These are phyloP conservation scores for Microcebus ravelobensis DNA, from an alignment of 2,113 vertebrate genomes.

Conservation along the genomic window DNA sequence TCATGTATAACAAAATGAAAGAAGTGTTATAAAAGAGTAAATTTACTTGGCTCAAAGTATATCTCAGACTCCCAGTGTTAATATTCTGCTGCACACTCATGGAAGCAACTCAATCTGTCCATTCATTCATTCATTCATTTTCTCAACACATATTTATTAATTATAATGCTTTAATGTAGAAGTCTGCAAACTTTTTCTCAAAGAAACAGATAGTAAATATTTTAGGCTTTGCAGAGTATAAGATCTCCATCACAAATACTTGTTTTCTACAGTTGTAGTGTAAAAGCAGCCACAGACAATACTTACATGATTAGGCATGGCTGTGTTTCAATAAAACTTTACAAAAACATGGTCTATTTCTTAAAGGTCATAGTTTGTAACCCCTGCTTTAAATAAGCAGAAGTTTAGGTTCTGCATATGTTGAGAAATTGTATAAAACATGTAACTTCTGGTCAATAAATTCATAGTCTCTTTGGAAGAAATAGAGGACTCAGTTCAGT, in stretches of 20 bases:
- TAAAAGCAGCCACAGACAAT: background rate
- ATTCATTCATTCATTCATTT: background rate
- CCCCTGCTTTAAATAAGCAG: background rate
- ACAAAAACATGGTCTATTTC: background rate
- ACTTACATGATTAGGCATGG: background rate
- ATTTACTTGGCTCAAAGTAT: background rate
- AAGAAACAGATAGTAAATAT: background rate
- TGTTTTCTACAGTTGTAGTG: background rate
- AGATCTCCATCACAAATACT: background rate
- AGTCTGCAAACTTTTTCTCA: background rate
- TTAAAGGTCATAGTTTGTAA: background rate
- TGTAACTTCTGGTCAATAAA: background rate
- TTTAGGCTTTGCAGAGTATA: background rate
- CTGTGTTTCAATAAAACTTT: constrained; percentile 19
- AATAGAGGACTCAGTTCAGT: background rate
- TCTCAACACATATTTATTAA: background rate
- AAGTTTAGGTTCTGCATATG: background rate
- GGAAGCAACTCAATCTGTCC: background rate
- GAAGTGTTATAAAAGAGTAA: background rate
- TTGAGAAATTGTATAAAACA: background rate
- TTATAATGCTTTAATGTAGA: background rate
- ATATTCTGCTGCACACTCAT: background rate
- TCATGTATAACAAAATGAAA: background rate
- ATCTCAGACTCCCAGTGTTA: background rate
- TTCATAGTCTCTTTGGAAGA: background rate